Conservation (phyloP, 2,888 invertebrate genomes). For the Allophyes oxyacanthae region DNA sequence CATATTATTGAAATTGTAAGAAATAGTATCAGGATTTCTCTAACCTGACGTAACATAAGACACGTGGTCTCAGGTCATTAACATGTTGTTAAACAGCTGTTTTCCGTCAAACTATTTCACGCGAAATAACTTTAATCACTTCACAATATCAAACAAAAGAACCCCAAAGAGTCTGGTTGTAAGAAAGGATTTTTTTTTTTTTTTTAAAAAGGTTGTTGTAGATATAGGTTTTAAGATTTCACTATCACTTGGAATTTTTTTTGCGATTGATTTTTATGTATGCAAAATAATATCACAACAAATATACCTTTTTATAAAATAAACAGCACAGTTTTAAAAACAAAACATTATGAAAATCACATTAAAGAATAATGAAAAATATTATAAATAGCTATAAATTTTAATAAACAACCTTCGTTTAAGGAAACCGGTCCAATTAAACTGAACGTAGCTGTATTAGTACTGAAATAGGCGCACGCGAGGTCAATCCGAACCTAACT, state of each 20-base stretch:
- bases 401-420: constrained; percentile 44
- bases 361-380: constrained; percentile 20
- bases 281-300: background rate
- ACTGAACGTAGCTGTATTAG: constrained; percentile 29
- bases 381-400: constrained; percentile 33
- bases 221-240: no score
- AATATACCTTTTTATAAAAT: constrained; percentile 2
- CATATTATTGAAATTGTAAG: background rate
- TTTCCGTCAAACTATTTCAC: background rate
- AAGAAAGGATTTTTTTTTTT: no score
- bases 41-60: background rate
- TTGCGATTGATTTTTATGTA: background rate
- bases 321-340: constrained; percentile 1
- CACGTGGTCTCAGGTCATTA: constrained; percentile 2
- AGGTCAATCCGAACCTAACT: constrained; percentile 38
- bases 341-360: constrained; percentile 11
- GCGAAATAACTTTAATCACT: background rate
- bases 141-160: no score
- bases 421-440: constrained; percentile 45
- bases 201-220: no score
- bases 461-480: constrained; percentile 53
- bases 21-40: background rate
- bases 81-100: no score
- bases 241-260: no score
- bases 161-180: no score